phyloP scores from a whole-genome alignment of 2,113 vertebrate genomes.

The Apus apus region DNA sequence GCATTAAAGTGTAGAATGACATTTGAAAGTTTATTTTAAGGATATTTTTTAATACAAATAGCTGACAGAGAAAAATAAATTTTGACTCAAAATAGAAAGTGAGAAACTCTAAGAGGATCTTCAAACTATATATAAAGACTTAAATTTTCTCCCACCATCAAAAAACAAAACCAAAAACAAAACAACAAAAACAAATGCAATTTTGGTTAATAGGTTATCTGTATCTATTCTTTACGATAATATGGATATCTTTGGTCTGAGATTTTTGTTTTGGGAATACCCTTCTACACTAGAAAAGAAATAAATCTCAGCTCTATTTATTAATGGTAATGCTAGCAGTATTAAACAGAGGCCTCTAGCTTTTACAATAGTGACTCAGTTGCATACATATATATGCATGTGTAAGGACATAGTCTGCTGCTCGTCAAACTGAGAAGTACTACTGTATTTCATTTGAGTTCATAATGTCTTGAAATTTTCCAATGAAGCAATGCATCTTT shows the following conservation, averaged over 20 bases:
- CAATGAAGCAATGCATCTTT: background rate
- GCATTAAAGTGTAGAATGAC: background rate
- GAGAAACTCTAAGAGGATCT: background rate
- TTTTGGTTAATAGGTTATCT: background rate
- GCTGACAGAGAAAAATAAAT: background rate
- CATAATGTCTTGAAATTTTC: background rate
- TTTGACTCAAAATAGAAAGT: background rate
- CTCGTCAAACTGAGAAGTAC: background rate
- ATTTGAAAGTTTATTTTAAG: background rate
- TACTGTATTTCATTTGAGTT: background rate
- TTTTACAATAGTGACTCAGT: background rate
- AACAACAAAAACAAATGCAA: too few species aligned
- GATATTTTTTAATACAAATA: background rate
- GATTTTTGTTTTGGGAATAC: background rate
- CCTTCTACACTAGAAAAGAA: background rate
- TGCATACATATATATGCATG: background rate
- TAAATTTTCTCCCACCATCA: background rate
- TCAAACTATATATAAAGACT: background rate
- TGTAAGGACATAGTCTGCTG: background rate
- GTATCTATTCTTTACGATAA: background rate
- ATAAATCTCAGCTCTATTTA: background rate
- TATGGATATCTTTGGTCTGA: background rate
- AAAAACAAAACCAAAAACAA: too few species aligned
- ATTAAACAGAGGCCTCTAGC: background rate
- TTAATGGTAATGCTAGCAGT: background rate